These are phyloP conservation scores for Idaea biselata DNA, from an alignment of 2,888 invertebrate genomes.

Conservation along the genomic window DNA sequence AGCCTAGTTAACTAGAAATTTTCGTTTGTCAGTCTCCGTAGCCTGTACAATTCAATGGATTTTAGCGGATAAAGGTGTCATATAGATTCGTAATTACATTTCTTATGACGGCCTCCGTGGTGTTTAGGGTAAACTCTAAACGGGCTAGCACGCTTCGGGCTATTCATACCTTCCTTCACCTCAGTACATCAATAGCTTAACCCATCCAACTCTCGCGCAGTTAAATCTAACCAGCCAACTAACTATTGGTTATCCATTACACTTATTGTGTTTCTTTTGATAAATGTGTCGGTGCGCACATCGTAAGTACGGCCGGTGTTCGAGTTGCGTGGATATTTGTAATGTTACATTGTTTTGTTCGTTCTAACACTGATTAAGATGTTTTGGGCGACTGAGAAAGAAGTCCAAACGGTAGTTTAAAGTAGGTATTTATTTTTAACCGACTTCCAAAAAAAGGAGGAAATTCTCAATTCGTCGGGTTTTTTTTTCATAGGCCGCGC, in stretches of 20 bases:
- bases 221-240: conserved; percentile 67
- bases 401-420: background rate
- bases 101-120: too few species aligned
- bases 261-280: conserved; percentile 74
- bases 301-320: conserved; percentile 42
- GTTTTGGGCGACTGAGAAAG: conserved; percentile 4
- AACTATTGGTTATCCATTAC: conserved; percentile 76
- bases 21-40: too few species aligned
- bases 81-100: too few species aligned
- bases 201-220: conserved; percentile 42
- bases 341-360: background rate
- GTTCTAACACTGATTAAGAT: background rate
- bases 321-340: background rate
- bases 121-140: too few species aligned
- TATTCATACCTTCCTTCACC: conserved; percentile 7
- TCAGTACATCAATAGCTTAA: conserved; percentile 35
- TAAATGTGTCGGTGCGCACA: conserved; percentile 58
- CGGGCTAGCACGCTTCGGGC: too few species aligned
- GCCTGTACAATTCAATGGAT: too few species aligned
- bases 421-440: too few species aligned
- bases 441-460: too few species aligned
- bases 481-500: too few species aligned
- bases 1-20: too few species aligned
- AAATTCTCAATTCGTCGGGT: too few species aligned
- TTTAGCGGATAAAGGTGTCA: too few species aligned